Percentiles rank a stretch among this genome's conserved stretches.
These are phyloP conservation scores for Brachionus angularis DNA, from an alignment of 1,140 invertebrate species.

Conservation along the genomic window DNA sequence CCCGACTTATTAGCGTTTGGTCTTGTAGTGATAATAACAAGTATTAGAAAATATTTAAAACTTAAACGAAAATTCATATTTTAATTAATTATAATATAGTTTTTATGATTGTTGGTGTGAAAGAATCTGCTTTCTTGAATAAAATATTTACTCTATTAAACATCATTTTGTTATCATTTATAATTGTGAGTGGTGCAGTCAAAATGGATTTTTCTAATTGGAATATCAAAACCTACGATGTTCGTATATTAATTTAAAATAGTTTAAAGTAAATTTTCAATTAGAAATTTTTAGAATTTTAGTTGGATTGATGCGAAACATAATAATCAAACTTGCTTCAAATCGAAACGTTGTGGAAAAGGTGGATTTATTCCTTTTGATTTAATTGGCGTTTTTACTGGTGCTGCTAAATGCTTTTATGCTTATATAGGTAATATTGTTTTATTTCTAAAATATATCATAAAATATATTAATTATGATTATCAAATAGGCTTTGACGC, in stretches of 20 bases:
- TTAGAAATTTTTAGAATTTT: conserved; percentile 16
- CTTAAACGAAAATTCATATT: too few species aligned
- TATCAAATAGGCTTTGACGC: conserved; percentile 21
- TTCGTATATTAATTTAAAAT: too few species aligned
- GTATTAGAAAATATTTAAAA: too few species aligned
- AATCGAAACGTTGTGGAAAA: not conserved
- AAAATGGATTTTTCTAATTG: conserved; percentile 57
- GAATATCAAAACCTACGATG: conserved; percentile 47
- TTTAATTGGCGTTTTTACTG: conserved; percentile 17
- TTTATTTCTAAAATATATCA: conserved; percentile 65
- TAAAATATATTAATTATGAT: not conserved
- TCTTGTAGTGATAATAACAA: not conserved
- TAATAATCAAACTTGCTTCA: conserved; percentile 13
- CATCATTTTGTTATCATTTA: conserved; percentile 52
- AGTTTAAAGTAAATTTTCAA: too few species aligned
- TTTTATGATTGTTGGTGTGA: conserved; percentile 70
- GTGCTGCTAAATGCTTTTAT: conserved; percentile 43
- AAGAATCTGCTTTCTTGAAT: conserved; percentile 61
- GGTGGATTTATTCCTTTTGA: conserved; percentile 43
- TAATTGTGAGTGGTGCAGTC: conserved; percentile 56
- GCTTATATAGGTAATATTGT: conserved; percentile 32
- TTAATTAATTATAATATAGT: conserved; percentile 48
- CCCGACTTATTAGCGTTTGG: conserved; percentile 74
- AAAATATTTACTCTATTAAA: conserved; percentile 52
- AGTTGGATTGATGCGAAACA: not conserved